Evolutionary conservation across 1,140 invertebrate species (phyloP), one percentile per base, ranked within the genome.

Genomic region (Orchesella cincta): DNA sequence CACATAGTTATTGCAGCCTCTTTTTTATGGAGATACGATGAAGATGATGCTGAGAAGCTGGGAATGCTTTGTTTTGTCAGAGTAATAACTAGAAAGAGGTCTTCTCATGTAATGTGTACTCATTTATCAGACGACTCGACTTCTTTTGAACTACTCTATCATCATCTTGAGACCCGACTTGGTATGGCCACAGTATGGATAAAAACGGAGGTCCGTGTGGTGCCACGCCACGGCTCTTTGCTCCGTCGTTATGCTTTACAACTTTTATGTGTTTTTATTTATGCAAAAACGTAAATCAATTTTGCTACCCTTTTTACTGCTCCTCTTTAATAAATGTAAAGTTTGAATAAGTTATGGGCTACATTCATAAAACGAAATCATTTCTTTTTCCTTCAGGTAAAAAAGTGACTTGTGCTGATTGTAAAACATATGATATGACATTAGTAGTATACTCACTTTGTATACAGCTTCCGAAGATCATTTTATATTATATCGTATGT

Each of bases 261-360:
- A 26, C 52, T 57, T 12, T 57, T 23, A 12, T 57, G 62, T 16
- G 29, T 67, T 23, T 67, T 67, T n/a, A 67, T 67, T 29, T 67
- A 67, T 67, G 62, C 62, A 67, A 67, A 67, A 67, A 31, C 62
- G 62, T 67, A 67, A 67, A 67, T 67, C 62, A 67, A 67, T 67
- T 67, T 67, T 67, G 62, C 62, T 33, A 67, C 62, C 23, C 33
- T 67, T 67, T 18, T 67, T 8, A 23, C n/a, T 31, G 26, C 8
- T 46, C 39, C n/a, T n/a, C n/a, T n/a, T n/a, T n/a, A n/a, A n/a
- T n/a, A n/a, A n/a, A n/a, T n/a, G n/a, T n/a, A n/a, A n/a, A n/a
- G n/a, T 23, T 18, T 57, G 54, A 57, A 23, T 57, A 57, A 57
- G 54, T 57, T 8, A 57, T 14, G 12, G 54, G 26, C 8, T 5